These are phyloP conservation scores for Melanotaenia duboulayi DNA, from an alignment of 2,113 vertebrate genomes.

Conservation along the genomic window DNA sequence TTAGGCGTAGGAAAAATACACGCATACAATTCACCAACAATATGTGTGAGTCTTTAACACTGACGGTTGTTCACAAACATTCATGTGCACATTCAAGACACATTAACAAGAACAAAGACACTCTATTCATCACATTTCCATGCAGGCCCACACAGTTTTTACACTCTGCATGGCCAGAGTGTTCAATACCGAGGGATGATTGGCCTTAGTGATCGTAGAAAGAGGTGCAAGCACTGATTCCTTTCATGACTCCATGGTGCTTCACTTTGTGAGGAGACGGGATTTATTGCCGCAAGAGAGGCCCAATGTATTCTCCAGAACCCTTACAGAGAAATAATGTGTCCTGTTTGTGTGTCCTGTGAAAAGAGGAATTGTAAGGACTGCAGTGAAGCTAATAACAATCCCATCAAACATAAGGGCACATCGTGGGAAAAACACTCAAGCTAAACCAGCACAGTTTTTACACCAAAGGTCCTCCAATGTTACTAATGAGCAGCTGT, in stretches of 20 bases:
- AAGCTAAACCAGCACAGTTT: neutral
- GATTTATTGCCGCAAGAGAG: slow-evolving; percentile 69
- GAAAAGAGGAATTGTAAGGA: slow-evolving; percentile 39
- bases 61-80: slow-evolving; percentile 10
- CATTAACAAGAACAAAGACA: slow-evolving; percentile 5
- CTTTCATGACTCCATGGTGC: slow-evolving; percentile 68
- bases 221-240: slow-evolving; percentile 50
- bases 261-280: slow-evolving; percentile 58
- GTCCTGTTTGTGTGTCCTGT: slow-evolving; percentile 57
- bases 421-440: slow-evolving; percentile 46
- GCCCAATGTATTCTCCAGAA: slow-evolving; percentile 46
- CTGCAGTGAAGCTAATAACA: slow-evolving; percentile 14
- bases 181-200: slow-evolving; percentile 3
- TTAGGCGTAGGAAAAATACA: neutral
- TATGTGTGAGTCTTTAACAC: slow-evolving; percentile 6
- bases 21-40: slow-evolving; percentile 18
- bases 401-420: neutral
- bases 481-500: neutral
- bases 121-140: slow-evolving; percentile 2
- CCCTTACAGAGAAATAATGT: slow-evolving; percentile 45
- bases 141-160: slow-evolving; percentile 8
- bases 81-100: neutral
- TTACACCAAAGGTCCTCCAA: neutral
- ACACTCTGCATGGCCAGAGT: neutral
- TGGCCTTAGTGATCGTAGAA: slow-evolving; percentile 16